These are phyloP conservation scores for Trachops cirrhosus DNA, from an alignment of 2,797 vertebrate genomes.

Conservation along the genomic window DNA sequence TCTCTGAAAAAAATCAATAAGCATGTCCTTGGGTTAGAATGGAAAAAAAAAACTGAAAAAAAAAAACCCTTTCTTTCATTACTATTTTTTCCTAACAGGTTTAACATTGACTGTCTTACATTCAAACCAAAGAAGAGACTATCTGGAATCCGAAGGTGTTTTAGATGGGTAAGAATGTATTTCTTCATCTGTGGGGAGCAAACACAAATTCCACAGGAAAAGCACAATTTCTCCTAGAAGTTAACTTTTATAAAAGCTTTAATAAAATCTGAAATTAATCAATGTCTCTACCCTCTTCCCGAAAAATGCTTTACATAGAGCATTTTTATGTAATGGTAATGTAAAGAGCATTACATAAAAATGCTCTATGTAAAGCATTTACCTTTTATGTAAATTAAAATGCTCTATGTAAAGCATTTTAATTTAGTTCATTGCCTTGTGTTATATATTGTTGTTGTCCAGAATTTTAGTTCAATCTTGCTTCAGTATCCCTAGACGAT, in stretches of 20 bases:
- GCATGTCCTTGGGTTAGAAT: neutral
- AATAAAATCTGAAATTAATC: constrained; percentile 24
- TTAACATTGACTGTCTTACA: constrained; percentile 79
- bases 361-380: too few species aligned
- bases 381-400: too few species aligned
- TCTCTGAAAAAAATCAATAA: too few species aligned
- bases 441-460: neutral
- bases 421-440: neutral
- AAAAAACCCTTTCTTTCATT: neutral
- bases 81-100: constrained; percentile 78
- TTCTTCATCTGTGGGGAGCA: neutral
- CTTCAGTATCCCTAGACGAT: neutral
- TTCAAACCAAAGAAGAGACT: constrained; percentile 79
- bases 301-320: constrained; percentile 13
- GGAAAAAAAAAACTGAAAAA: constrained; percentile 46
- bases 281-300: neutral
- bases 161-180: constrained; percentile 84
- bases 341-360: too few species aligned
- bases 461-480: constrained; percentile 20
- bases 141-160: constrained; percentile 80
- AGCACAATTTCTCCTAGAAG: constrained; percentile 8
- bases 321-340: too few species aligned
- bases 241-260: neutral
- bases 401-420: neutral
- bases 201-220: neutral